Evolutionary conservation across 2,888 invertebrate genomes (phyloP).

Genomic region (Melanophora roralis): DNA sequence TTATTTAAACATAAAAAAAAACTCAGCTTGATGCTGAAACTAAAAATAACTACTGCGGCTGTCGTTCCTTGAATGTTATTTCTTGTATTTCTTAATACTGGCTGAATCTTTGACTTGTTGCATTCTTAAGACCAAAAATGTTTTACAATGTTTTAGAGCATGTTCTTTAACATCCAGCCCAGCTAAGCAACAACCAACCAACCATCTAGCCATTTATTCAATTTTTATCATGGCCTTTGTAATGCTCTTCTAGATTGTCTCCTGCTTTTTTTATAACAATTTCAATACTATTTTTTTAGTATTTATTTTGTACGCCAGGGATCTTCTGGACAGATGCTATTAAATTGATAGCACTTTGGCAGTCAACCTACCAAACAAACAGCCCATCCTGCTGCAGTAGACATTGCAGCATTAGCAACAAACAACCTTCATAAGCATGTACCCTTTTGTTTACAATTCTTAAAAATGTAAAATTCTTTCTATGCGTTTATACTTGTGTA

Average conservation of each 20-base stretch:
- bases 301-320: conserved; percentile 23
- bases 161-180: conserved; percentile 52
- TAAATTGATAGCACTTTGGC: conserved; percentile 72
- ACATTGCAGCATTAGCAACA: not conserved
- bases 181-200: conserved; percentile 23
- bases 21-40: conserved; percentile 56
- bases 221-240: conserved; percentile 45
- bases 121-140: conserved; percentile 58
- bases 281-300: conserved; percentile 31
- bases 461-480: conserved; percentile 46
- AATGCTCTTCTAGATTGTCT: conserved; percentile 39
- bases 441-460: conserved; percentile 60
- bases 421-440: conserved; percentile 44
- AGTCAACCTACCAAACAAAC: conserved; percentile 39
- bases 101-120: conserved; percentile 48
- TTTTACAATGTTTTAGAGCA: conserved; percentile 60
- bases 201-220: conserved; percentile 8
- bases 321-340: conserved; percentile 73
- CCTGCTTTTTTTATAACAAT: conserved; percentile 31
- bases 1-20: conserved; percentile 48
- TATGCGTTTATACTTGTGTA: too few relatives aligned
- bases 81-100: conserved; percentile 31
- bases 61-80: conserved; percentile 14
- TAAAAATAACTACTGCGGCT: conserved; percentile 57
- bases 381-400: conserved; percentile 5